Evolutionary conservation across 2,888 invertebrate species (phyloP).

Genomic region (Sinhomidia bicolor): DNA sequence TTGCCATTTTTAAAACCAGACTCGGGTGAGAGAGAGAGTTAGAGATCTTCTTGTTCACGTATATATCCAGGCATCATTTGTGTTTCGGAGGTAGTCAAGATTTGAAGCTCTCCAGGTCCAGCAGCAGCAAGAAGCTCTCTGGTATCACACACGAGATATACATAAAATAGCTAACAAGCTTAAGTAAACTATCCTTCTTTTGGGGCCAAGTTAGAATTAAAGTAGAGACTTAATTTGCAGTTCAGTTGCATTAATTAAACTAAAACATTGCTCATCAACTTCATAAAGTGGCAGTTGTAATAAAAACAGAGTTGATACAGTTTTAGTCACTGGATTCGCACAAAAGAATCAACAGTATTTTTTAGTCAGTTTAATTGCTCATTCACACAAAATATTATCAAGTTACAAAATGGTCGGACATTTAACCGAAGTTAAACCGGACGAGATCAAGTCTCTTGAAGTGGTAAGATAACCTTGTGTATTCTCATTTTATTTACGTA

Average conservation of each 20-base stretch:
- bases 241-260: neutral
- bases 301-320: neutral
- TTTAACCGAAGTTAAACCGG: neutral
- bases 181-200: neutral
- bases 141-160: conserved; percentile 11
- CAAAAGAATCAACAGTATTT: neutral
- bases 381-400: neutral
- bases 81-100: conserved; percentile 49
- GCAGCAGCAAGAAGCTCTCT: conserved; percentile 56
- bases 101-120: conserved; percentile 52
- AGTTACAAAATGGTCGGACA: conserved; percentile 18
- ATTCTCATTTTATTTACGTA: neutral
- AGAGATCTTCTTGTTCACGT: conserved; percentile 3
- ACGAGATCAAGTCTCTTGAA: neutral
- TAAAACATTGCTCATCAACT: neutral
- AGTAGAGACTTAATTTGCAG: conserved; percentile 18
- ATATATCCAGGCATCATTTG: conserved; percentile 31
- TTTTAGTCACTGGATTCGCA: neutral
- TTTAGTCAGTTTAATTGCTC: neutral
- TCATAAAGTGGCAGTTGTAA: neutral
- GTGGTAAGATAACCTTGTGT: conserved; percentile 23
- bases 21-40: conserved; percentile 27
- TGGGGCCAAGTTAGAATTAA: conserved; percentile 41
- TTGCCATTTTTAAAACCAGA: conserved; percentile 24
- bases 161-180: neutral